Percentiles rank a stretch among this genome's conserved stretches.
These are phyloP conservation scores for Coptodon rendalli DNA, from an alignment of 2,113 vertebrate species.

Conservation along the genomic window DNA sequence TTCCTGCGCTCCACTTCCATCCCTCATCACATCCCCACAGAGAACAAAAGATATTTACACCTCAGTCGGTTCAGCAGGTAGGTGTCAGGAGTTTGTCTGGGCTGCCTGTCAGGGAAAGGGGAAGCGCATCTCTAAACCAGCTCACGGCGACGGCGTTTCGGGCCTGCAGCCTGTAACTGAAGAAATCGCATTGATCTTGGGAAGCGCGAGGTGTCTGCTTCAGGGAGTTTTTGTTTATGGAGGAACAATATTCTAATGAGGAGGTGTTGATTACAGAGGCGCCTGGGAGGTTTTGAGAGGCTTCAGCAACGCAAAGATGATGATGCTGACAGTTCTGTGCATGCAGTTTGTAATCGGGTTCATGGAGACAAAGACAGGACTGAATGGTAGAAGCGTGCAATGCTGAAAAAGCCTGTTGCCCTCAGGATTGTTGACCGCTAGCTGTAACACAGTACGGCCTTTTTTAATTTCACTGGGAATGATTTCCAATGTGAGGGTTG, in stretches of 20 bases:
- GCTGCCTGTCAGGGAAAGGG: background rate
- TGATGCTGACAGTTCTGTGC: background rate
- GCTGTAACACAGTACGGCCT: background rate
- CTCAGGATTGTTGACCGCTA: background rate
- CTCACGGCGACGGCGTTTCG: background rate
- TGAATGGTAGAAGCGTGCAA: background rate
- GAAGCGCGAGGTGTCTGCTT: background rate
- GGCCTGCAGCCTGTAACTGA: background rate
- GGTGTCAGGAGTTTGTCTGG: background rate
- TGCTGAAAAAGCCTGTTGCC: background rate
- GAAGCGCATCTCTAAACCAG: background rate
- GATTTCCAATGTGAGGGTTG: background rate
- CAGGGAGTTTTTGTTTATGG: background rate
- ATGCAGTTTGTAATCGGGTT: background rate
- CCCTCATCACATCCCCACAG: background rate
- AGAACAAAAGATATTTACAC: background rate
- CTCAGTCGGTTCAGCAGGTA: background rate
- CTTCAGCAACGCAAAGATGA: background rate
- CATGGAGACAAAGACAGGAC: background rate
- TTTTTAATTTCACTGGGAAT: background rate
- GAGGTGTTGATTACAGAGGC: background rate
- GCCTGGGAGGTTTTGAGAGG: background rate
- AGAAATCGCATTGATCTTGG: background rate
- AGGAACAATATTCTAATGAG: background rate
- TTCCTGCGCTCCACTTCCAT: background rate